Base-by-base conservation (phyloP, 2,797 vertebrate species). In the Hypotaenidia okinawae region DNA sequence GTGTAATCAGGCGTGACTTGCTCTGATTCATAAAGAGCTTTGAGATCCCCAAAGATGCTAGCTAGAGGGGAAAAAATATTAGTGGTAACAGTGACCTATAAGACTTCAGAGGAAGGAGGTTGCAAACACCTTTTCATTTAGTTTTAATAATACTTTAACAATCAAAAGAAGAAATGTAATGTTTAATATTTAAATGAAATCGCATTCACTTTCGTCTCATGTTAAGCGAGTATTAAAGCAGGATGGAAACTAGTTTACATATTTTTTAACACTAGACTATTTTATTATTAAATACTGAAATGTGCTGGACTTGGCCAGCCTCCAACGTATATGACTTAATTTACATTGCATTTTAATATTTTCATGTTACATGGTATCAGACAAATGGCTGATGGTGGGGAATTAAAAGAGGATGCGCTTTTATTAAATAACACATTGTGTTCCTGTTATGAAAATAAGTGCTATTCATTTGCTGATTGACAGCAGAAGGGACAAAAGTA, bases 231-330 rank as follows among this genome's bases (percentile, higher is more conserved):
- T 96, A 95, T 97, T 97, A 95, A 97, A 97, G 87, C 95, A 94
- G 89, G 93, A 92, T 97, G 93, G 95, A 96, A 97, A 74, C 94
- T 97, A 95, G 95, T 95, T 97, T 97, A 94, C 93, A 88, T 97
- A 96, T 95, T 97, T 96, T 45, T 47, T 97, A 97, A 97, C 97
- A 95, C 91, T 95, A 95, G 94, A 93, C 88, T 96, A 9, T 92
- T 95, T 95, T 94, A 91, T 94, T 96, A 93, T 96, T 96, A 96
- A 98, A 97, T 97, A 97, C 95, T 88, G 95, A 96, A 97, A 94
- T 96, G 89, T 97, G 78, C 96, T 96, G 94, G 76, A 94, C 90
- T 95, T 97, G 95, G 96, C 95, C 72, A 90, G 87, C 84, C 87
- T 97, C 96, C 97, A 97, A 47, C 87, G 89, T 95, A 94, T 97